Evolutionary conservation across 2,113 vertebrate genomes (phyloP), one percentile per base, ranked within the genome.

Genomic region (Brachirus orientalis): DNA sequence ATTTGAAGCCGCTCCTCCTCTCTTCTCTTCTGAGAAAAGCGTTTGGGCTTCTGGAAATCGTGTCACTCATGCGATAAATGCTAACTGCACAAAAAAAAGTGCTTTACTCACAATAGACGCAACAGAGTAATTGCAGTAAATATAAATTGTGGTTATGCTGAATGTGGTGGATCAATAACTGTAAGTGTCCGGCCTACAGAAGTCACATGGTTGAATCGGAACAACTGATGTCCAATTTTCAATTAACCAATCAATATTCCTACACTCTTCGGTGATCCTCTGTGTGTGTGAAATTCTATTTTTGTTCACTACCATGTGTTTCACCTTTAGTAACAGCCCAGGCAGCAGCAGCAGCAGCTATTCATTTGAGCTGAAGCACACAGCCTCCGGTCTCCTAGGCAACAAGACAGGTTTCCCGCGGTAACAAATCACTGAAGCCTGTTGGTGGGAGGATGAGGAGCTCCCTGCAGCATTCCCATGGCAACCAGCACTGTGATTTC

Each of bases 391-490:
- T 90, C 77, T 87, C 86, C 88, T 79, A 84, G 88, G 86, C 83
- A 88, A 88, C 86, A 86, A 73, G 78, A 80, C 81, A 86, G 85
- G 63, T 87, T 88, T 90, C 76, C 83, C 59, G 57, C 75, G 71
- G 85, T 83, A 82, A 80, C 78, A 79, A 81, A 85, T 76, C 36
- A 40, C 54, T 53, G 65, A 67, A 76, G 82, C 73, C 60, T 55
- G 86, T 88, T 88, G 86, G 88, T 80, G 80, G 76, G 73, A 70
- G 61, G 70, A 66, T 33, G 65, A 82, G 83, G 83, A 86, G 86
- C 83, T 88, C 86, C 86, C 85, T 87, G 86, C 88, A 87, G 77
- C 85, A 88, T 88, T 84, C 85, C 88, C 86, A 90, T 90, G 83
- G 88, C 86, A 90, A 88, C 88, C 77, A 41, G 72, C 80, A 72